A percentile compares a stretch with the other conserved stretches of the same genome.
Evolutionary conservation across 2,888 invertebrate species (phyloP).

Genomic region (Toxonevra muliebris): DNA sequence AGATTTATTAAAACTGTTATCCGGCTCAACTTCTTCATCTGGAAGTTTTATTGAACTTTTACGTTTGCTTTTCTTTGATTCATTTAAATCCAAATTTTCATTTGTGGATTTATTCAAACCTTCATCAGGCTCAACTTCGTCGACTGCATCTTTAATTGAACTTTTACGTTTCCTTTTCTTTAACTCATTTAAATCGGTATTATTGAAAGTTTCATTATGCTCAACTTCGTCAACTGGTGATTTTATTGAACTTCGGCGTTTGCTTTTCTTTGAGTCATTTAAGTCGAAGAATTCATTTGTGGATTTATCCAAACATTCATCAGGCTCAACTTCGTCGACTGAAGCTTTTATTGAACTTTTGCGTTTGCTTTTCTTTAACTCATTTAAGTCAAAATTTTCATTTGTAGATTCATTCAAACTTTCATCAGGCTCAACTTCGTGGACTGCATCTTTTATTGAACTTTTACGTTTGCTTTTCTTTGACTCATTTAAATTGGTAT

Average conservation of each 20-base stretch:
- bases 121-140: conserved; percentile 18
- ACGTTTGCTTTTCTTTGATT: not conserved
- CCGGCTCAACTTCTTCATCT: not conserved
- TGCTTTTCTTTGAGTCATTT: not conserved
- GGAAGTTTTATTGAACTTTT: conserved; percentile 1
- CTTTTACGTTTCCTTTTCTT: not conserved
- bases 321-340: not conserved
- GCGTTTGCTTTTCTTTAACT: not conserved
- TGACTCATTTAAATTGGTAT: not conserved
- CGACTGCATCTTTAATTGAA: not conserved
- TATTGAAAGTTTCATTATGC: not conserved
- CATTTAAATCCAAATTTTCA: conserved; percentile 2
- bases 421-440: not conserved
- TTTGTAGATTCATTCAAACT: too few species aligned
- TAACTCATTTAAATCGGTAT: not conserved
- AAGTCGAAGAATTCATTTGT: too few species aligned
- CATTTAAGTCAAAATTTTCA: conserved; percentile 13
- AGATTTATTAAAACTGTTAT: not conserved
- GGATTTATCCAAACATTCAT: not conserved
- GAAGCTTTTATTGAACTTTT: not conserved
- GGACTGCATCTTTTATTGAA: not conserved
- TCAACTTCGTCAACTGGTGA: not conserved
- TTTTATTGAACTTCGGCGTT: not conserved
- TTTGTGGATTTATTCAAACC: not conserved
- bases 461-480: not conserved